Base-by-base conservation (phyloP, 2,113 vertebrate species). In the Saccopteryx leptura region DNA sequence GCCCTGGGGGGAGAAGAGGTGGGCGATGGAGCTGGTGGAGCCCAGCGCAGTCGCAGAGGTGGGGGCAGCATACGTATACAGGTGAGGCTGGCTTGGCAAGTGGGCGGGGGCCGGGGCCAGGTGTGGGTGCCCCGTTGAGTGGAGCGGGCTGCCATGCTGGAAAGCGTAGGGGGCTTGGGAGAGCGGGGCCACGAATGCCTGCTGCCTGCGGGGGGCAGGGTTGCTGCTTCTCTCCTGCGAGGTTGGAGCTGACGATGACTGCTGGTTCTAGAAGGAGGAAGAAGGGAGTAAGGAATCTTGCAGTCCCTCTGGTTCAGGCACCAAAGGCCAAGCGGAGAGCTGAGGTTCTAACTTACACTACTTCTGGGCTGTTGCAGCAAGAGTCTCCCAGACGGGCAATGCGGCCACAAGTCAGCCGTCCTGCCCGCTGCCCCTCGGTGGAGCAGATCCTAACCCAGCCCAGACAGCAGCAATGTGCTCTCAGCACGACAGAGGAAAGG, bases 41-140 rank as follows among this genome's bases (percentile, higher is more conserved):
- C 99, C 99, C 68, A 99, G 97, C 0, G 99, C 99, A 50, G 99
- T 98, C 24, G 99, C 99, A 0, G 99, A 99, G 4, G 98, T 99
- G 0, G 99, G 99, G 0, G 99, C 99, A 0, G 99, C 99, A 0
- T 99, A 99, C 31, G 99, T 99, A 94, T 99, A 99, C 98, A 99
- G 98, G 91, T 99, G 99, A 7, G 99, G 99, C 98, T 99, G 99
- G 98, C 98, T 98, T 90, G 98, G 89, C 92, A 99, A 98, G 95
- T 98, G 98, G 5, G 98, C 98, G 13, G 96, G 98, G 19, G 98
- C 98, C 1, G 99, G 98, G n/a, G 99, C 98, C 98, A 99, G 99
- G 84, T 99, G 99, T 23, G 99, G 98, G 79, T 98, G 98, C 80
- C 97, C 97, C 15, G 97, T 85, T 5, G 98, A 98, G 91, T 99